A percentile compares a stretch with the other conserved stretches of the same genome.
phyloP scores from a whole-genome alignment of 1,140 invertebrate genomes.

The Aradophagus sp. region DNA sequence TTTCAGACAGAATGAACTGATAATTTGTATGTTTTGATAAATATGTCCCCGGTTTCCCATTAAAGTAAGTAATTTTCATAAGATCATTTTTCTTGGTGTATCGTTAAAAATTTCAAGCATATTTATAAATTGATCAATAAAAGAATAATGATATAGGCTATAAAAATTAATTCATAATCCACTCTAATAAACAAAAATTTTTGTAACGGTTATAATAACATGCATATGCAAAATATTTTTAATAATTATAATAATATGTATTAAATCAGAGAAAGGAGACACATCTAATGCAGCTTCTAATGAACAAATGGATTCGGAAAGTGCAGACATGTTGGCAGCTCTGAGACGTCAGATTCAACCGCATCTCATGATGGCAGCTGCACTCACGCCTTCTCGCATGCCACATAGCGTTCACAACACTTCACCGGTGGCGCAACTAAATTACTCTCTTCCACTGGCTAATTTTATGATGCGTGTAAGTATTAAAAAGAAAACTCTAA shows the following conservation, averaged over 20 bases:
- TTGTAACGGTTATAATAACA: no score
- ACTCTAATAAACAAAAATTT: no score
- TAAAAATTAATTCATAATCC: no score
- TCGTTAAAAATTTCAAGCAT: no score
- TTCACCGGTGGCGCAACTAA: slow-evolving; percentile 61
- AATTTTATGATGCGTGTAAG: slow-evolving; percentile 72
- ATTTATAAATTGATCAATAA: background rate
- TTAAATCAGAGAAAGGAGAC: slow-evolving; percentile 66
- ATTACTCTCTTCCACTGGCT: slow-evolving; percentile 67
- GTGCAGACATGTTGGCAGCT: slow-evolving; percentile 79
- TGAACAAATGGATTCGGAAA: slow-evolving; percentile 72
- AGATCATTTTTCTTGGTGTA: no score
- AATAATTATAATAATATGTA: slow-evolving; percentile 3
- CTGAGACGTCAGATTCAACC: slow-evolving; percentile 79
- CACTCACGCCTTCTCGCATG: slow-evolving; percentile 66
- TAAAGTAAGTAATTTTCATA: no score
- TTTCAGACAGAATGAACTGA: no score
- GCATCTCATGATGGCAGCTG: slow-evolving; percentile 79
- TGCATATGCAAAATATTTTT: no score
- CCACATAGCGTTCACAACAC: slow-evolving; percentile 60
- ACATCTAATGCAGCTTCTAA: slow-evolving; percentile 57
- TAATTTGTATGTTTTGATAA: no score
- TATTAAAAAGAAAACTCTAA: slow-evolving; percentile 12
- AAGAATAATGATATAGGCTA: background rate
- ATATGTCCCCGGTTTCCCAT: no score